Evolutionary conservation across 2,888 invertebrate genomes (phyloP).

Genomic region (Dermolepida albohirtum): DNA sequence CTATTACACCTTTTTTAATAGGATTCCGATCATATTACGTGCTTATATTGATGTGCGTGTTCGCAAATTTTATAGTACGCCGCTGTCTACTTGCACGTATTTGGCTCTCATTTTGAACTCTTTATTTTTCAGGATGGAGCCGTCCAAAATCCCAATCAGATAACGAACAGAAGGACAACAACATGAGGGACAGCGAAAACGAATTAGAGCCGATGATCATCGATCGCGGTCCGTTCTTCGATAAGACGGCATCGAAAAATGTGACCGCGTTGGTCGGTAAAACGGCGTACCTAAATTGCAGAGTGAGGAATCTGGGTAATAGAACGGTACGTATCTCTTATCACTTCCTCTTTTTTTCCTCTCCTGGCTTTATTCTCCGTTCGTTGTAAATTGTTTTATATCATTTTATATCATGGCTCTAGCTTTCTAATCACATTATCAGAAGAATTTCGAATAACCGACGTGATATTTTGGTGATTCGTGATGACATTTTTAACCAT

Average conservation of each 20-base stretch:
- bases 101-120: slow-evolving; percentile 18
- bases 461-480: too few relatives aligned
- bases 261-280: slow-evolving; percentile 84
- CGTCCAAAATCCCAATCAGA: slow-evolving; percentile 46
- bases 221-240: slow-evolving; percentile 77
- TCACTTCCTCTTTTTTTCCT: too few relatives aligned
- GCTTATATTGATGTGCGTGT: not conserved
- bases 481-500: too few relatives aligned
- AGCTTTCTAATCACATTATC: too few relatives aligned
- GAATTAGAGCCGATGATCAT: slow-evolving; percentile 65
- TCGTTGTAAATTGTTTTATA: too few relatives aligned
- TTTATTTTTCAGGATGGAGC: slow-evolving; percentile 48
- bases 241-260: slow-evolving; percentile 77
- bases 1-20: too few relatives aligned
- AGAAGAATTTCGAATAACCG: too few relatives aligned
- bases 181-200: slow-evolving; percentile 61
- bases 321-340: slow-evolving; percentile 72
- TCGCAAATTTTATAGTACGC: not conserved
- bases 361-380: not conserved
- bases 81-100: not conserved
- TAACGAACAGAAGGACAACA: slow-evolving; percentile 52
- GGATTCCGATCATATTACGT: too few relatives aligned
- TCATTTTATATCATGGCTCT: too few relatives aligned
- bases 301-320: slow-evolving; percentile 81
- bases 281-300: slow-evolving; percentile 80